These are phyloP conservation scores for Camelus bactrianus DNA, from an alignment of 2,113 vertebrate genomes.

Conservation along the genomic window DNA sequence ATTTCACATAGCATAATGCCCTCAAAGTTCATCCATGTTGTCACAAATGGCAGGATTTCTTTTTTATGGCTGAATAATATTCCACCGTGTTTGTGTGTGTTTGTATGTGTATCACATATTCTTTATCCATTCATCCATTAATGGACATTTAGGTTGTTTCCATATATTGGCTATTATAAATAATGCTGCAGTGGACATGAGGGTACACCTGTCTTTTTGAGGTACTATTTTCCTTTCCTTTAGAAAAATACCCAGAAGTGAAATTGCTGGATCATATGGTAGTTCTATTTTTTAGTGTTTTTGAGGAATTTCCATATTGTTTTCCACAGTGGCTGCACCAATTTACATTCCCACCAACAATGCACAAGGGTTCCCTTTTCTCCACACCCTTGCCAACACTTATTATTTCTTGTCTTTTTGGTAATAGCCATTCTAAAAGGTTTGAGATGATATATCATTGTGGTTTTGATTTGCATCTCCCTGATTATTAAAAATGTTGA, in stretches of 20 bases:
- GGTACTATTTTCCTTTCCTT: neutral
- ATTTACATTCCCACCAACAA: neutral
- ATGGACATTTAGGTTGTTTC: neutral
- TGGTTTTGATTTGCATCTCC: neutral
- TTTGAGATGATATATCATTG: neutral
- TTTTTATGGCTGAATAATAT: neutral
- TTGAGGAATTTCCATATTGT: neutral
- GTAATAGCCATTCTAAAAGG: neutral
- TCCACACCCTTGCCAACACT: neutral
- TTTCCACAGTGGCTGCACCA: neutral
- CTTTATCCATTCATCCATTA: neutral
- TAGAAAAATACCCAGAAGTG: neutral
- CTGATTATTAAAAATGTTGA: neutral
- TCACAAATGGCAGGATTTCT: neutral
- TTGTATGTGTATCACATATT: neutral
- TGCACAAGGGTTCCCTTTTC: neutral
- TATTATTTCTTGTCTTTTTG: neutral
- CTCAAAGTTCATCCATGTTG: neutral
- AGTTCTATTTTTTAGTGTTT: neutral
- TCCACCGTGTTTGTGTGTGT: neutral
- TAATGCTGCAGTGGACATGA: neutral
- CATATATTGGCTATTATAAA: neutral
- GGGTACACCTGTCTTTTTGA: neutral
- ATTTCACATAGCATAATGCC: neutral
- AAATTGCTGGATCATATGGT: neutral